Base-by-base conservation (phyloP, 2,888 invertebrate species). In the Phalera bucephala region DNA sequence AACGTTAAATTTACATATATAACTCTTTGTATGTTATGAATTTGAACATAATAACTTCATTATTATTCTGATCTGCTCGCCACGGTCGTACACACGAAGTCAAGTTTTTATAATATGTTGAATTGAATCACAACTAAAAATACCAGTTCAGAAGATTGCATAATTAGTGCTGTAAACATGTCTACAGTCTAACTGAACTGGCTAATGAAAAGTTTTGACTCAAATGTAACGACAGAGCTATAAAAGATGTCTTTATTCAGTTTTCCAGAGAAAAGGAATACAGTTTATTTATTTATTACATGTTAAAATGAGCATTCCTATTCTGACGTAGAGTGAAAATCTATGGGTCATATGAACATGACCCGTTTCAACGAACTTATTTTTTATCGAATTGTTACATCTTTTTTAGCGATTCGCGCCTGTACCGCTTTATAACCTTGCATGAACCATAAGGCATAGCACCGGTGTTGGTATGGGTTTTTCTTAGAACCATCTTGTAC, bases 391-490 rank as follows among this genome's bases (percentile, higher is more conserved):
- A n/a, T n/a, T n/a, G n/a, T n/a, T n/a, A 52, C 42, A 32, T 49
- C 36, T 52, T 54, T 45, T 43, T 33, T 45, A 17, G 33, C 23
- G 33, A 25, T 37, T 37, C 35, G 41, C 49, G 38, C 30, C 38
- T 45, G 36, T 40, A 31, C 38, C 35, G 40, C 49, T 51, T 52
- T 38, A 32, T 39, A 53, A 41, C n/a, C 36, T 57, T 55, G 68
- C 63, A 67, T 65, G 68, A 48, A 44, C 40, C 45, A 49, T 57
- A 41, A 40, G 51, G 45, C 50, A 43, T 45, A 40, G 33, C 39
- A 50, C 30, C 48, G 55, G 64, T 64, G 62, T 42, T 56, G 62
- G 62, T 61, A 46, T 50, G 45, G 38, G 49, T 51, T 52, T 50
- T 37, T 41, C 50, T 47, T 48, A 55, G n/a, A n/a, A 38, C 41